Evolutionary conservation across 2,888 invertebrate species (phyloP).

Genomic region (Cataglyphis albicans): DNA sequence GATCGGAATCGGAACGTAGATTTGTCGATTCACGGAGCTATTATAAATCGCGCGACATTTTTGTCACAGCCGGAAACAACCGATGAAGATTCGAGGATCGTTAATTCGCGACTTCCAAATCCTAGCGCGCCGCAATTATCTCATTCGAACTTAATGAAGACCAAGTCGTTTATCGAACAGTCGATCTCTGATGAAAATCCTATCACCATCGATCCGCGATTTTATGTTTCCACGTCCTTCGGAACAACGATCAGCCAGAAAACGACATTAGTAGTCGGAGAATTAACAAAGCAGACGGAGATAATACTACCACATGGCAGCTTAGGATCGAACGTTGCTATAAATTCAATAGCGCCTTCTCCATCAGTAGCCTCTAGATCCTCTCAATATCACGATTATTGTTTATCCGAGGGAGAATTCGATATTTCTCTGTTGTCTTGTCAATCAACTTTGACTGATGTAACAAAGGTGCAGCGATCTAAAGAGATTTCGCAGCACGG

Average conservation of each 20-base stretch:
- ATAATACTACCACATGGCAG: background rate
- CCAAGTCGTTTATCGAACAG: background rate
- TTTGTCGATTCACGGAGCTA: background rate
- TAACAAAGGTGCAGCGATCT: constrained; percentile 48
- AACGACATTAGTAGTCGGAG: background rate
- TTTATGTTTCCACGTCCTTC: constrained; percentile 33
- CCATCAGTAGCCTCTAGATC: background rate
- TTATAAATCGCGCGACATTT: background rate
- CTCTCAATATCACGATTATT: constrained; percentile 38
- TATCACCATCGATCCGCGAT: constrained; percentile 19
- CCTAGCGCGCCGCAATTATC: background rate
- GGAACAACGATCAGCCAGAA: background rate
- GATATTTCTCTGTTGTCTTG: constrained; percentile 52
- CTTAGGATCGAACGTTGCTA: background rate
- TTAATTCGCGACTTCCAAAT: background rate
- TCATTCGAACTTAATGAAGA: background rate
- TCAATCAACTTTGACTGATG: constrained; percentile 58
- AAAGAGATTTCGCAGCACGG: constrained; percentile 77
- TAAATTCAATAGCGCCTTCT: background rate
- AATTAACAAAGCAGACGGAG: background rate
- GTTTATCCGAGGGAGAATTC: constrained; percentile 36
- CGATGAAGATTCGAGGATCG: background rate
- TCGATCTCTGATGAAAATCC: background rate
- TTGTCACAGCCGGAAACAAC: no score
- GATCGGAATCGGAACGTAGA: background rate